These are phyloP conservation scores for Gandaritis pyraliata DNA, from an alignment of 2,888 invertebrate species.

Conservation along the genomic window DNA sequence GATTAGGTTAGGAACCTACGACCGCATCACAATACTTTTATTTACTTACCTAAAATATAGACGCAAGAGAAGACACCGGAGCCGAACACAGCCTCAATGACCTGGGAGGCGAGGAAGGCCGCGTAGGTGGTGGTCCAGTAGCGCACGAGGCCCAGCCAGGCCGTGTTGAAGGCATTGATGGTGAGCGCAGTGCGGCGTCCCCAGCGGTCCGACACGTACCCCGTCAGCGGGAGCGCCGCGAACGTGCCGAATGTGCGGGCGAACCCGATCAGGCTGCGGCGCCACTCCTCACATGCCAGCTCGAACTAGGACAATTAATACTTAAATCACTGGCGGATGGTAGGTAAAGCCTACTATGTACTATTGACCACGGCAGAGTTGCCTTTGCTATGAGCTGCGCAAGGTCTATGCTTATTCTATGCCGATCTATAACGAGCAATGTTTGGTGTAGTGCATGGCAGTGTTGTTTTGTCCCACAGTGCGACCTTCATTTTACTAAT, in stretches of 20 bases:
- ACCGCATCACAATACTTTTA: not conserved
- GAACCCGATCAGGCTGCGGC: constrained; percentile 88
- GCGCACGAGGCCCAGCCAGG: constrained; percentile 86
- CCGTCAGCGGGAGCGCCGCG: constrained; percentile 87
- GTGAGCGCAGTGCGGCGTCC: constrained; percentile 86
- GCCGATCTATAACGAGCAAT: no score
- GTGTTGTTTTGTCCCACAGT: no score
- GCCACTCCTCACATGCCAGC: constrained; percentile 88
- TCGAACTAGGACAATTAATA: constrained; percentile 73
- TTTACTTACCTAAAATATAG: constrained; percentile 88
- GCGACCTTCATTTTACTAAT: no score
- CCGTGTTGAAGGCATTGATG: constrained; percentile 84
- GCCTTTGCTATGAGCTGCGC: no score
- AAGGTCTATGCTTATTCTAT: no score
- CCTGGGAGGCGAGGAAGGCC: constrained; percentile 87
- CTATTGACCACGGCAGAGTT: not conserved
- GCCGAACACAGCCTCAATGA: constrained; percentile 87
- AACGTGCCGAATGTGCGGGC: constrained; percentile 88
- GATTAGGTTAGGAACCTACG: not conserved
- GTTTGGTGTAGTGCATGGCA: no score
- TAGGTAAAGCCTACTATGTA: no score
- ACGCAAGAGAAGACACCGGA: constrained; percentile 88
- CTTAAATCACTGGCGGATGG: no score
- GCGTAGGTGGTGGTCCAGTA: constrained; percentile 84
- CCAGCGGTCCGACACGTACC: constrained; percentile 89